A percentile compares a stretch with the other conserved stretches of the same genome.
phyloP scores from a whole-genome alignment of 2,113 vertebrate genomes.

The Crypturellus undulatus region DNA sequence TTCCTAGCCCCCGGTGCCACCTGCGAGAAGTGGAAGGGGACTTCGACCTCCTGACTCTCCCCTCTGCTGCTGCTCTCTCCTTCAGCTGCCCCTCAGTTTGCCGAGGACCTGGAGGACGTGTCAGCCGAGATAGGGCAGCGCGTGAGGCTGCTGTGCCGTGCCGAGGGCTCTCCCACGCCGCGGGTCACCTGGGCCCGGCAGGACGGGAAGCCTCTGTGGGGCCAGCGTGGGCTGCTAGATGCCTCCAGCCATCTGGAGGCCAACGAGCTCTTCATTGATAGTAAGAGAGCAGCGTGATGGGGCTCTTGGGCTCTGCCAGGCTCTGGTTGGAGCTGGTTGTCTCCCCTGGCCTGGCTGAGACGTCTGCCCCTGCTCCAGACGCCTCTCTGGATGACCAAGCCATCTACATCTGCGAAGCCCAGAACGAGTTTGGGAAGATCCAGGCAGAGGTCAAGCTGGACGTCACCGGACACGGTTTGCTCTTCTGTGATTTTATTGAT shows the following conservation, averaged over 20 bases:
- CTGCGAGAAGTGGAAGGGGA: too few relatives aligned
- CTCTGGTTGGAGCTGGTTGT: background rate
- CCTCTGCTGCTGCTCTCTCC: background rate
- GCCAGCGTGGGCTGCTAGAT: background rate
- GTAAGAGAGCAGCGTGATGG: constrained; percentile 75
- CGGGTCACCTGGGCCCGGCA: constrained; percentile 81
- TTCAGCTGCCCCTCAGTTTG: constrained; percentile 85
- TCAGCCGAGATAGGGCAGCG: constrained; percentile 78
- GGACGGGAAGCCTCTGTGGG: constrained; percentile 74
- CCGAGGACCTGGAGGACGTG: constrained; percentile 74
- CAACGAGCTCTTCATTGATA: constrained; percentile 83
- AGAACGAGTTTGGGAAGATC: constrained; percentile 87
- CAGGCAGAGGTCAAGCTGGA: constrained; percentile 79
- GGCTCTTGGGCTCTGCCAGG: background rate
- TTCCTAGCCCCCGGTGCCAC: too few relatives aligned
- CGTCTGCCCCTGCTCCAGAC: constrained; percentile 59
- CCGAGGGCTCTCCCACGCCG: constrained; percentile 79
- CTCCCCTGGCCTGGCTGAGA: background rate
- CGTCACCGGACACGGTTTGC: constrained; percentile 86
- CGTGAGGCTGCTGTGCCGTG: constrained; percentile 79
- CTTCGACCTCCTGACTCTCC: background rate
- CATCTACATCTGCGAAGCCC: constrained; percentile 87
- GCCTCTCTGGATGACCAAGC: constrained; percentile 85
- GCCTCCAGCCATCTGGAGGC: constrained; percentile 67
- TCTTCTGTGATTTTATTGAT: rapidly evolving